Conservation (phyloP, 1,140 invertebrate genomes). For the Marisa cornuarietis region DNA sequence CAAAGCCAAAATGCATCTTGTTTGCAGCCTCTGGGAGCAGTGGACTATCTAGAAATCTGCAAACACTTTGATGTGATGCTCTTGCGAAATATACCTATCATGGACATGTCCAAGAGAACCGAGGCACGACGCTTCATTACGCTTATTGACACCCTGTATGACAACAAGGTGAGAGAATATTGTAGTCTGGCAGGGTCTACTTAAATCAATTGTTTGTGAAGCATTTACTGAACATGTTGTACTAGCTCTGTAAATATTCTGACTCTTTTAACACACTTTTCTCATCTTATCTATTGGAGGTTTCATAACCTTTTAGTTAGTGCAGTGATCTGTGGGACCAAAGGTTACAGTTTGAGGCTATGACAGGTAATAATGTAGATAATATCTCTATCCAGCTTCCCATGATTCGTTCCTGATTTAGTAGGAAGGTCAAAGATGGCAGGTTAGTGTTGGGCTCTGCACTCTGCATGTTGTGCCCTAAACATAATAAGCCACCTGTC, state of each 20-base stretch:
- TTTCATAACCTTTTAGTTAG: too few species aligned
- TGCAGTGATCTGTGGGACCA: too few species aligned
- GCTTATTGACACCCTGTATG: constrained; percentile 96
- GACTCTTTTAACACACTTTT: too few species aligned
- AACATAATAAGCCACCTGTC: background rate
- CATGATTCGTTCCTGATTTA: too few species aligned
- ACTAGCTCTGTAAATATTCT: background rate
- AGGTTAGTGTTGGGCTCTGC: background rate
- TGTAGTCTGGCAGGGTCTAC: constrained; percentile 1
- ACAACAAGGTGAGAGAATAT: constrained; percentile 80
- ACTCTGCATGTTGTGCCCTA: background rate
- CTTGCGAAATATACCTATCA: constrained; percentile 86
- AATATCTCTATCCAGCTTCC: too few species aligned
- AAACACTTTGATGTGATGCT: constrained; percentile 95
- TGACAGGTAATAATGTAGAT: too few species aligned
- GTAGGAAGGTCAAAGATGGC: background rate
- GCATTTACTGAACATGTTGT: background rate
- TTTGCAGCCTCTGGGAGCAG: constrained; percentile 86
- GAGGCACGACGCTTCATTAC: constrained; percentile 95
- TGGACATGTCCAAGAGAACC: constrained; percentile 79
- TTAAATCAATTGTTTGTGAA: background rate
- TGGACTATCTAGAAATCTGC: constrained; percentile 91
- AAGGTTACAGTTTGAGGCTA: too few species aligned
- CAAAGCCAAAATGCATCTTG: background rate
- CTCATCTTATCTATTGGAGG: too few species aligned